Evolutionary conservation across 2,113 vertebrate species (phyloP).

Genomic region (Nipponia nippon): DNA sequence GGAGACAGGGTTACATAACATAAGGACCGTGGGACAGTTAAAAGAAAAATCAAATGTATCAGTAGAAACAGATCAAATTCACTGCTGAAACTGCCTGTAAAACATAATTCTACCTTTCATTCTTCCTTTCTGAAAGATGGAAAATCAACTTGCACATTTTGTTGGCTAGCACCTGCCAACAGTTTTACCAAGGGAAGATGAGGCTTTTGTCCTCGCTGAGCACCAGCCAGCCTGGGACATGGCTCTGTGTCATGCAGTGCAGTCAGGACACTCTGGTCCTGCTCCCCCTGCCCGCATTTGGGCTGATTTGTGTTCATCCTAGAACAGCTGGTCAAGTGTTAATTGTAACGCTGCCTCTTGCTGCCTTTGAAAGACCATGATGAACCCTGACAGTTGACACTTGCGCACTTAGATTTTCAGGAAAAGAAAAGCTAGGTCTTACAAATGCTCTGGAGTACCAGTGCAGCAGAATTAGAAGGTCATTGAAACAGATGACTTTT

Average conservation of each 20-base stretch:
- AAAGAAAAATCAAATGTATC: conserved; percentile 44
- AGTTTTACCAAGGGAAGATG: not conserved
- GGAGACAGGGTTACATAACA: not conserved
- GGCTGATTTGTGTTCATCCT: not conserved
- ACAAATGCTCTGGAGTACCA: not conserved
- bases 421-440: not conserved
- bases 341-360: not conserved
- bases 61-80: conserved; percentile 39
- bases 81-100: not conserved
- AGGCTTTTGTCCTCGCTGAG: not conserved
- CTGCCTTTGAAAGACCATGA: not conserved
- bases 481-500: conserved; percentile 24
- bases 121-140: not conserved
- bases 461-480: not conserved
- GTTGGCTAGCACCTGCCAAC: not conserved
- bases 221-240: not conserved
- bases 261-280: not conserved
- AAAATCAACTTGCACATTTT: not conserved
- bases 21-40: conserved; percentile 21
- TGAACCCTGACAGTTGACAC: not conserved
- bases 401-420: not conserved
- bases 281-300: not conserved
- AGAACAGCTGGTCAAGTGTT: not conserved
- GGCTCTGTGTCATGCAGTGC: not conserved
- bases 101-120: not conserved